Base-by-base conservation (phyloP, 2,797 vertebrate genomes). In the Semaprochilodus insignis region DNA sequence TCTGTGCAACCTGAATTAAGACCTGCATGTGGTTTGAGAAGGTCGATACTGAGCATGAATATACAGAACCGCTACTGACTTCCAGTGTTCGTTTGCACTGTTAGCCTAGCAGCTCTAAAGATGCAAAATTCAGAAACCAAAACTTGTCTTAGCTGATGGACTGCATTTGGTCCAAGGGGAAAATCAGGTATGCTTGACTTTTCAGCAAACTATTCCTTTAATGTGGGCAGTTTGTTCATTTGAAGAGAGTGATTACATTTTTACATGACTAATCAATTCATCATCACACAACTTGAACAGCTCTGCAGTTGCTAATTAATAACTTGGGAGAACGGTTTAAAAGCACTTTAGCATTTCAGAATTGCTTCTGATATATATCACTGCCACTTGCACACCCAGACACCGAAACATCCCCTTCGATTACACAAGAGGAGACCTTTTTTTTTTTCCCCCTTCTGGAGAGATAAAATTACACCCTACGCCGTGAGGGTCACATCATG, bases 181-280 rank as follows among this genome's bases (percentile, higher is more conserved):
- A 48, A 48, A 48, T 11, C 10, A 44, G 6, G 10, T 13, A 48
- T 10, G 10, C 44, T 48, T 48, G 44, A 48, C 10, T 48, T 48
- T 48, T 48, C 10, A 1, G 6, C 10, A 8, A 48, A 13, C 44
- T 48, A 48, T 10, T 48, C 44, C 44, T 48, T 48, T 48, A 11
- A 48, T 48, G 44, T 48, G 59, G 70, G 59, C 76, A 79, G 82
- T 69, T 69, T 83, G 69, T 78, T 78, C 19, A 6, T 52, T 40
- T 77, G 74, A 77, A 65, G 34, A 40, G 65, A 77, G 69, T 59
- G 77, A 69, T 74, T 66, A 51, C 60, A 78, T 75, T 80, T 70
- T 72, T 76, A 74, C 78, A 84, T 71, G 72, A 84, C 57, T 84
- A 80, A 84, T 80, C 80, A 59, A 87, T 77, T 74, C 55, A 79